Evolutionary conservation across 2,113 vertebrate species (phyloP), one percentile per base, ranked within the genome.

Genomic region (Antennarius striatus): DNA sequence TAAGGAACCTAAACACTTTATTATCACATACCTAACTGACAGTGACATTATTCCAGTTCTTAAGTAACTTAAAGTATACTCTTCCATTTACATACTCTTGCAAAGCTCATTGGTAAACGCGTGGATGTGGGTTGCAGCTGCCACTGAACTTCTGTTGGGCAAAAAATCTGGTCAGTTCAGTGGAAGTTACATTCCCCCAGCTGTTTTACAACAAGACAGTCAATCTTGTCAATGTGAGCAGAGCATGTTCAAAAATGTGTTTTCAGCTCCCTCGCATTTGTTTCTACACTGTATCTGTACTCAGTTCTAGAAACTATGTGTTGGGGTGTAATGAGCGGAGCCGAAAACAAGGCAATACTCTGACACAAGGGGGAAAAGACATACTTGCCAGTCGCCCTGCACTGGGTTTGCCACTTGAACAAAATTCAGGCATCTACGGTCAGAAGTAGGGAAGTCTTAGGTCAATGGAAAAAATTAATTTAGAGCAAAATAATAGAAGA

Each of bases 341-440:
- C 86, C 68, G 76, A 83, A 87, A 84, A 87, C 86, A 83, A 86
- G 78, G 80, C 73, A 82, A 74, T 86, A 86, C 85, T 86, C 79
- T 80, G 77, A 85, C 86, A 87, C 80, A 87, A 81, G 72, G 82
- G 78, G 82, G 83, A 85, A 75, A 83, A 85, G 75, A 89, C 85
- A 88, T 90, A 88, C 84, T 89, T 90, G 84, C 86, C 85, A 45
- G 83, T 88, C 70, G 81, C 82, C 86, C 82, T 87, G 88, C 85
- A 79, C 81, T 87, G 75, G 73, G 75, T 86, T 89, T 86, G 87
- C 83, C 86, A 87, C 83, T 87, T 88, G 82, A 88, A 91, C 86
- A 89, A 86, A 91, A 90, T 80, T 86, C 83, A 91, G 85, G 88
- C 85, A 88, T 88, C 86, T 89, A 89, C 57, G 78, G 86, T 88